Conservation (phyloP, 1,140 invertebrate genomes). For the Ceratitis capitata region DNA sequence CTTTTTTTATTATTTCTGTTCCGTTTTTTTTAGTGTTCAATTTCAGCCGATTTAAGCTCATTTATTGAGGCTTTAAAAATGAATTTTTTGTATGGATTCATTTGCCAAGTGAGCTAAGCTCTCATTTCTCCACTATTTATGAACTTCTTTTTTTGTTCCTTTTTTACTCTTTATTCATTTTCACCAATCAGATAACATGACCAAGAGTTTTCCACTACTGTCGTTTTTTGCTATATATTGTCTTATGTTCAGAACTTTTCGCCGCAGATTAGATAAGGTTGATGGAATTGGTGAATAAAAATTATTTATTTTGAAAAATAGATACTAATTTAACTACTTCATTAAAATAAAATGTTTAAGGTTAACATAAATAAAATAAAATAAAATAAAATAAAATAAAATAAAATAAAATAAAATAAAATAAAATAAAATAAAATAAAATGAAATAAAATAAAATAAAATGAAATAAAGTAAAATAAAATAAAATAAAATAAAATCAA, state of each 20-base stretch:
- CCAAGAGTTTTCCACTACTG: background rate
- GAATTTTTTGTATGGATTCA: background rate
- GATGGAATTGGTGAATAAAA: background rate
- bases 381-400: too few relatives aligned
- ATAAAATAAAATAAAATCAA: too few relatives aligned
- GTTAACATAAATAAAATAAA: too few relatives aligned
- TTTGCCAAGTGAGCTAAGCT: background rate
- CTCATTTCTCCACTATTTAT: background rate
- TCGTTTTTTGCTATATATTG: background rate
- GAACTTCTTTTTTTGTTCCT: background rate
- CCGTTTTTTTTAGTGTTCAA: background rate
- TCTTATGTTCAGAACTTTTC: background rate
- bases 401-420: too few relatives aligned
- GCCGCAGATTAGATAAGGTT: background rate
- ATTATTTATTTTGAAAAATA: too few relatives aligned
- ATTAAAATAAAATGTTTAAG: too few relatives aligned
- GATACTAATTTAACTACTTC: too few relatives aligned
- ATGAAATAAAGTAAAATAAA: too few relatives aligned
- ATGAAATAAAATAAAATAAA: too few relatives aligned
- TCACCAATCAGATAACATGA: background rate
- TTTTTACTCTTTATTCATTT: background rate
- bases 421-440: too few relatives aligned
- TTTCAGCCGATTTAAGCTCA: background rate
- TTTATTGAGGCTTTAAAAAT: background rate
- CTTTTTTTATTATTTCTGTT: background rate